Conservation (phyloP, 2,888 invertebrate genomes). For the Polydrusus tereticollis region DNA sequence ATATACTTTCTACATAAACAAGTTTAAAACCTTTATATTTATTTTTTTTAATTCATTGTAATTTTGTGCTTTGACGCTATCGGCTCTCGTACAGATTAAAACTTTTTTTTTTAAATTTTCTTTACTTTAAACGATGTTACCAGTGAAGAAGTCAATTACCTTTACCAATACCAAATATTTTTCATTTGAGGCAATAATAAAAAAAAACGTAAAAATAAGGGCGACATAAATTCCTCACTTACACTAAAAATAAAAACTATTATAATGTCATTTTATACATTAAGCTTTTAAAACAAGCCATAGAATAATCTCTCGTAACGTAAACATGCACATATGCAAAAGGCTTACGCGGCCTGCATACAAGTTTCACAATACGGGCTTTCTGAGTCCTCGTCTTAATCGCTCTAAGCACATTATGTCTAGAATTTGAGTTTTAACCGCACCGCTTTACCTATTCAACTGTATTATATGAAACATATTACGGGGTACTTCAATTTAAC, state of each 20-base stretch:
- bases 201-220: too few relatives aligned
- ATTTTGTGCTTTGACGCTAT: too few relatives aligned
- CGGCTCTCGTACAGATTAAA: too few relatives aligned
- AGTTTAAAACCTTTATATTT: too few relatives aligned
- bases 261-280: constrained; percentile 20
- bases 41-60: too few relatives aligned
- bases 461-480: constrained; percentile 19
- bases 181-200: too few relatives aligned
- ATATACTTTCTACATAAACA: too few relatives aligned
- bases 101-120: too few relatives aligned
- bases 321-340: constrained; percentile 44
- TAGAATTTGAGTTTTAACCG: constrained; percentile 33
- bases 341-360: constrained; percentile 38
- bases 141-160: too few relatives aligned
- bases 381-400: constrained; percentile 41
- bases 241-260: not conserved
- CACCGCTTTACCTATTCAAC: constrained; percentile 32
- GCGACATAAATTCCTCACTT: too few relatives aligned
- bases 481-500: not conserved
- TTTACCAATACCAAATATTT: too few relatives aligned
- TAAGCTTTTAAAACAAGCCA: constrained; percentile 17
- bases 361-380: constrained; percentile 35
- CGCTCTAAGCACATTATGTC: constrained; percentile 40
- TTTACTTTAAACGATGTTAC: too few relatives aligned
- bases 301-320: constrained; percentile 41